These are phyloP conservation scores for Delphinus delphis DNA, from an alignment of 2,113 vertebrate species.

Conservation along the genomic window DNA sequence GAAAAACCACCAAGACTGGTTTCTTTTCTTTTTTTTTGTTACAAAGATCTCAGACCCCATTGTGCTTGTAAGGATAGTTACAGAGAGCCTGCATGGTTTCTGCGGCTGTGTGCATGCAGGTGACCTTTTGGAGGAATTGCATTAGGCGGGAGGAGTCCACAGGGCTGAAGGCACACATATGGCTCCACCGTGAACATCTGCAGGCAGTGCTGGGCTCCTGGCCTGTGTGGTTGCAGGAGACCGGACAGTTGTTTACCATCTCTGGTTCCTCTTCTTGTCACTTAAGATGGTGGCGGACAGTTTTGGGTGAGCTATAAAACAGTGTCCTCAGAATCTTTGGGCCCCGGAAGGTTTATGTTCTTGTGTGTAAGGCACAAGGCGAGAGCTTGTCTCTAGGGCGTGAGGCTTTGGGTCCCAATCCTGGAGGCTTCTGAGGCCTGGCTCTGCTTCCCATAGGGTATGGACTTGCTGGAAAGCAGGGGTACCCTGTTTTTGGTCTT, in stretches of 20 bases:
- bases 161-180: background rate
- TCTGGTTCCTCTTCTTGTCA: background rate
- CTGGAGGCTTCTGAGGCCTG: background rate
- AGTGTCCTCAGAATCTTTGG: background rate
- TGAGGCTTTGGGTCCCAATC: background rate
- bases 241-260: too few relatives aligned
- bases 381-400: background rate
- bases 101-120: background rate
- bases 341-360: background rate
- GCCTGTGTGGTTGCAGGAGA: background rate
- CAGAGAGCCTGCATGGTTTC: background rate
- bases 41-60: background rate
- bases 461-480: background rate
- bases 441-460: too few relatives aligned
- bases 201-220: background rate
- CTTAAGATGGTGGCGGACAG: background rate
- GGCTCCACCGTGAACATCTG: fast-evolving
- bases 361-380: fast-evolving
- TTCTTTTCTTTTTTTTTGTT: background rate
- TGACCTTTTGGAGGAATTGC: background rate
- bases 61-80: background rate
- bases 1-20: background rate
- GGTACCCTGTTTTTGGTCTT: background rate
- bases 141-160: background rate
- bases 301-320: background rate